These are phyloP conservation scores for Pantherophis alleghaniensis DNA, from an alignment of 2,797 vertebrate genomes.

Conservation along the genomic window DNA sequence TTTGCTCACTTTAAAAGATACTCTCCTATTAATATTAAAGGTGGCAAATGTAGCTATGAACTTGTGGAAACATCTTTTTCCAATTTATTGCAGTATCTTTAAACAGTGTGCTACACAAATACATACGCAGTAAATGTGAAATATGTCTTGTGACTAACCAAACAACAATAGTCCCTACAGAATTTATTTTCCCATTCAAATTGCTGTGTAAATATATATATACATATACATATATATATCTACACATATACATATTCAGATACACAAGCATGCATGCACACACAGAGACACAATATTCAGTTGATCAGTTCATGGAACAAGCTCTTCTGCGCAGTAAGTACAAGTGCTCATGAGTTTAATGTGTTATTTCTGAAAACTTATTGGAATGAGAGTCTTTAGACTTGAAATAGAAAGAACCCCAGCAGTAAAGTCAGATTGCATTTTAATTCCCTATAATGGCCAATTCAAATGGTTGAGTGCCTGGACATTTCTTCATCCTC, in stretches of 20 bases:
- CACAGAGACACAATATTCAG: constrained; percentile 66
- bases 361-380: background rate
- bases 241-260: background rate
- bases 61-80: constrained; percentile 70
- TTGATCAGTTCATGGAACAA: constrained; percentile 63
- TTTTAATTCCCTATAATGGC: background rate
- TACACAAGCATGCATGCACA: background rate
- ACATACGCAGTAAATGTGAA: constrained; percentile 70
- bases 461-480: background rate
- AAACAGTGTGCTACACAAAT: constrained; percentile 60
- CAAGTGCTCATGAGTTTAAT: background rate
- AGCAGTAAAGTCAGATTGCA: background rate
- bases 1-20: constrained; percentile 82
- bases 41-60: constrained; percentile 76
- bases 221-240: background rate
- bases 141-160: constrained; percentile 69
- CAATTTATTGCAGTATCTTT: constrained; percentile 75
- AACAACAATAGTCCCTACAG: constrained; percentile 66
- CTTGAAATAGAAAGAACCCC: background rate
- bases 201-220: constrained; percentile 68
- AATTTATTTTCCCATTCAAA: constrained; percentile 68
- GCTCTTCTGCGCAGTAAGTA: constrained; percentile 45
- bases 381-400: constrained; percentile 3
- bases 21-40: constrained; percentile 84
- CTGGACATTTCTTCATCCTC: background rate